Evolutionary conservation across 2,113 vertebrate genomes (phyloP), one percentile per base, ranked within the genome.

Genomic region (Prionailurus viverrinus): DNA sequence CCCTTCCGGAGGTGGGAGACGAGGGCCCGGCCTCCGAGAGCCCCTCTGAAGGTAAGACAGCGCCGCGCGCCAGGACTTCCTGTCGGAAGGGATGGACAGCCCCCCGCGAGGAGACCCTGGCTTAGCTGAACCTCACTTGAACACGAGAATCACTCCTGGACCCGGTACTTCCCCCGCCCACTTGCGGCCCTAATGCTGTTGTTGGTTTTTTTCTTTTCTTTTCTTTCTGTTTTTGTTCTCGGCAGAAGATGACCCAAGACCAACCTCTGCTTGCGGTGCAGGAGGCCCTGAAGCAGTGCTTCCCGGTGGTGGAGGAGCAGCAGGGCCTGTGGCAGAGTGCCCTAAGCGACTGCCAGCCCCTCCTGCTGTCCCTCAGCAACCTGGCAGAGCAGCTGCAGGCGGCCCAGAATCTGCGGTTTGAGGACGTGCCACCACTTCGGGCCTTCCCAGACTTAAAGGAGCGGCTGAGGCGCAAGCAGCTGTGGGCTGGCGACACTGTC

Each of bases 361-460:
- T 99, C 3, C 63, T 99, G 74, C 97, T 18, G 29, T 99, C 99
- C 5, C 97, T 99, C 29, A 96, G 99, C 83, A 99, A 99, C 92
- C 95, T 99, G 95, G 99, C 98, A 0, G 99, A 99, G 95, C 99
- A 99, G 98, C 95, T 99, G 55, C 98, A 97, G 63, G 99, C 99
- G 0, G 97, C 98, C 2, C 98, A 98, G 84, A 98, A 95, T 19
- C 96, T 99, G 36, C 88, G 96, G 0, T 97, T 99, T 8, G 89
- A 97, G 7, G 95, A 97, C 0, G 96, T 97, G 80, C 99, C 98
- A 0, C 98, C 99, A 0, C 98, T 99, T 4, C 86, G 80, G 23
- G 85, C 27, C 88, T 99, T 99, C 58, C 98, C 98, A 0, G 98
- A 99, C 9, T 95, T 99, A 48, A 95, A 98, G 87, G 98, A 98